Evolutionary conservation across 2,113 vertebrate species (phyloP), one percentile per base, ranked within the genome.

Genomic region (Gasterosteus nipponicus): DNA sequence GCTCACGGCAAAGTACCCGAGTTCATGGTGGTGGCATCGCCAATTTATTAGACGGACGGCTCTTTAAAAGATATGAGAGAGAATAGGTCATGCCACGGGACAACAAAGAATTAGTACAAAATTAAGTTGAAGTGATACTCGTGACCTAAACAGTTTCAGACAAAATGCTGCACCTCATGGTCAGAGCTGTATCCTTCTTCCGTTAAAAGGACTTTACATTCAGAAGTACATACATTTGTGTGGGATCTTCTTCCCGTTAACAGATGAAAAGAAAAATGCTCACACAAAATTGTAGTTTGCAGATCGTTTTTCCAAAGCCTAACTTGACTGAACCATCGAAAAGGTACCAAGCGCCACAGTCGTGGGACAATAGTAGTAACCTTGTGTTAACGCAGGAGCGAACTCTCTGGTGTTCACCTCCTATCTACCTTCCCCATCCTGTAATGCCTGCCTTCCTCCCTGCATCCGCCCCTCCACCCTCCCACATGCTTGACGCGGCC

Each of bases 401-500:
- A 73, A 75, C 69, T 16, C 75, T 77, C 87, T 91, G 89, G 79
- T 60, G 79, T 86, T 91, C 84, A 89, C 35, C 35, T 38, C 7
- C 35, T 38, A 7, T 92, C 88, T 87, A 91, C 89, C 86, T 87
- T 35, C 84, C 86, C 70, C 54, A 66, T 77, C 59, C 74, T 67
- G 22, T 26, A 26, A 26, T 26, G 68, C 77, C 47, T 56, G 57
- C 76, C 57, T 83, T 38, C 71, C 38, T 77, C 80, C 80, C 38
- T 44, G 42, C 62, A 44, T 80, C 71, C 78, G 69, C 57, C 44
- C 73, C 77, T 67, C 78, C 79, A 71, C 54, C 67, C 71, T 83
- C 71, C 87, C 88, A 44, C 63, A 83, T 85, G 90, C 87, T 80
- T 83, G 86, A 90, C 90, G 84, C 71, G 7, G 19, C 61, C 81